Base-by-base conservation (phyloP, 2,888 invertebrate genomes). In the Apotomis capreana region DNA sequence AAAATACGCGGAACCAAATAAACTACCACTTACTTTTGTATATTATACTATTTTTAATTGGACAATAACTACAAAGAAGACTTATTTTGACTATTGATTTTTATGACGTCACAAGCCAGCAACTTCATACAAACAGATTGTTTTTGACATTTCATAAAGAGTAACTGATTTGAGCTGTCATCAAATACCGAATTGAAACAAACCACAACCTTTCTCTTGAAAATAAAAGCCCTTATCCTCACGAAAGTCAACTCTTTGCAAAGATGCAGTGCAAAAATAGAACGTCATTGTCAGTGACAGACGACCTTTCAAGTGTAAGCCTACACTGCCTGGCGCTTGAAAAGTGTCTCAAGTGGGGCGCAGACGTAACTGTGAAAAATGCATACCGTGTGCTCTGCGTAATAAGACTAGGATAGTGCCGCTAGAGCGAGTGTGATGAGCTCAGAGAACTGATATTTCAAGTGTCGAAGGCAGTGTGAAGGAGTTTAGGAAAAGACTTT, bases 271-370 rank as follows among this genome's bases (percentile, higher is more conserved):
- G 75, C 71, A 75, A 76, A 78, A 78, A 80, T 80, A 78, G 79
- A 76, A 76, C 79, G 77, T 74, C 78, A 78, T 78, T 78, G 76
- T 79, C 78, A 79, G 70, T 73, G 79, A 75, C 77, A 72, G 77
- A 75, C 76, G 79, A 81, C 83, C 81, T 82, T 82, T 79, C 74
- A 76, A 83, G 82, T 72, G 79, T 67, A 74, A 80, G 75, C 81
- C 26, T 26, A 26, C 26, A 26, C 26, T 26, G 26, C 26, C 77
- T 63, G 74, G 78, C 73, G 78, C 76, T 79, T 77, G 73, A 69
- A 78, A 77, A 73, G 61, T 60, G 79, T 76, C 78, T 79, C 72
- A 75, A 75, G 78, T 67, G 73, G 60, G 54, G 55, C 54, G 57
- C 63, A 70, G 70, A 59, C 67, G 60, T 59, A 68, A 69, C 65